Conservation (phyloP, 2,797 vertebrate species). For the Chelonia mydas region DNA sequence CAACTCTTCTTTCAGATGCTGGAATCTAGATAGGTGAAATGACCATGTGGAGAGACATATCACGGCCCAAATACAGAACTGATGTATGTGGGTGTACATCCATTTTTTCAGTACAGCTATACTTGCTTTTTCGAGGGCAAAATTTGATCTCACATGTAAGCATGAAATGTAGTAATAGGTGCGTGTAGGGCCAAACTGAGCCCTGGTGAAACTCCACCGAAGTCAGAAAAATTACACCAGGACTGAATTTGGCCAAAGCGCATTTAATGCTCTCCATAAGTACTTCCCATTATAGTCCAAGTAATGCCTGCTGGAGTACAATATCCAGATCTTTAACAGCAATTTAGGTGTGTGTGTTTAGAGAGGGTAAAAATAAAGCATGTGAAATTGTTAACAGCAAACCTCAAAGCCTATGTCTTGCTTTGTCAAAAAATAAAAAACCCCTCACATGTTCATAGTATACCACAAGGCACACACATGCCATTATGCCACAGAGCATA, state of each 20-base stretch:
- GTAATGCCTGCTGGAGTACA: neutral
- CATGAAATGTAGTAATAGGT: neutral
- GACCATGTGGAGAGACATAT: too few species aligned
- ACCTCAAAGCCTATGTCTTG: neutral
- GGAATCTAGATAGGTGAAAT: too few species aligned
- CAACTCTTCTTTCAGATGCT: too few species aligned
- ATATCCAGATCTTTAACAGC: neutral
- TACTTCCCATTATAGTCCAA: neutral
- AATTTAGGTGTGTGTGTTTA: neutral
- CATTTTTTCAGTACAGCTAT: neutral
- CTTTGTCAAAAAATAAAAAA: neutral
- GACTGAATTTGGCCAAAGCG: neutral
- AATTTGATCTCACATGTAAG: neutral
- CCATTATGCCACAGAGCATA: neutral
- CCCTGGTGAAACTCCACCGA: neutral
- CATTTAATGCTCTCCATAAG: neutral
- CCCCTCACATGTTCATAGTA: neutral
- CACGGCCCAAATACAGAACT: too few species aligned
- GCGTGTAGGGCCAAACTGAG: neutral
- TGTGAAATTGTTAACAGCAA: neutral
- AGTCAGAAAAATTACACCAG: neutral
- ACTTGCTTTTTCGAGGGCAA: neutral
- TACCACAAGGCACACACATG: neutral
- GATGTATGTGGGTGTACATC: too few species aligned
- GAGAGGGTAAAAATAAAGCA: neutral